phyloP scores from a whole-genome alignment of 2,113 vertebrate genomes.

The Camarhynchus parvulus region DNA sequence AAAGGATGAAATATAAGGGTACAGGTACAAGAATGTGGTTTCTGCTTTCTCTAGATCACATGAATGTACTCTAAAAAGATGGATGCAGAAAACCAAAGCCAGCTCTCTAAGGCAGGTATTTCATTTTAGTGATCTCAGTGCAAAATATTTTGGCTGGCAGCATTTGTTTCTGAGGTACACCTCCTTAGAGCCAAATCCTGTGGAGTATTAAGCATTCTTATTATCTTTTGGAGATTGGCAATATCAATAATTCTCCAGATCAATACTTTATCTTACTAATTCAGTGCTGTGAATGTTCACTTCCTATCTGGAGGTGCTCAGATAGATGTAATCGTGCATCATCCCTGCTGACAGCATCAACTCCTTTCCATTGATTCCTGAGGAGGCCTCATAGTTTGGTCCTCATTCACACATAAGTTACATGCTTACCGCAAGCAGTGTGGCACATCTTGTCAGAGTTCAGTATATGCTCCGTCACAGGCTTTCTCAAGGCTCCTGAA shows the following conservation, averaged over 20 bases:
- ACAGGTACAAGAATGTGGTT: background rate
- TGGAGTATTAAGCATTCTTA: background rate
- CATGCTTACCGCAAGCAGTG: background rate
- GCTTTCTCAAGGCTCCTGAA: background rate
- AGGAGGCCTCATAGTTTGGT: background rate
- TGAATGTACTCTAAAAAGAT: background rate
- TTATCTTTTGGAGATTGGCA: background rate
- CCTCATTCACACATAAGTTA: background rate
- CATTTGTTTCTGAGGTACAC: background rate
- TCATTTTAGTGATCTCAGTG: background rate
- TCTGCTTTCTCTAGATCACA: background rate
- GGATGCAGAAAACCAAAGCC: background rate
- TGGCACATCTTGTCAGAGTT: background rate
- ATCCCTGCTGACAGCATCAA: background rate
- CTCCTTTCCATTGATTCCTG: background rate
- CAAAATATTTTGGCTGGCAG: background rate
- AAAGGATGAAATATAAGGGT: background rate
- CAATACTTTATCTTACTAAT: background rate
- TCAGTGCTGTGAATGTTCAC: background rate
- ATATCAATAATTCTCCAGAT: background rate
- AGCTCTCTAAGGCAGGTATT: background rate
- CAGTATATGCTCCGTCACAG: background rate
- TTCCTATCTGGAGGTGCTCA: background rate
- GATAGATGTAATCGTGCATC: background rate
- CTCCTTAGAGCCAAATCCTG: background rate